A percentile compares a stretch with the other conserved stretches of the same genome.
These are phyloP conservation scores for Eremophila alpestris DNA, from an alignment of 2,797 vertebrate species.

Conservation along the genomic window DNA sequence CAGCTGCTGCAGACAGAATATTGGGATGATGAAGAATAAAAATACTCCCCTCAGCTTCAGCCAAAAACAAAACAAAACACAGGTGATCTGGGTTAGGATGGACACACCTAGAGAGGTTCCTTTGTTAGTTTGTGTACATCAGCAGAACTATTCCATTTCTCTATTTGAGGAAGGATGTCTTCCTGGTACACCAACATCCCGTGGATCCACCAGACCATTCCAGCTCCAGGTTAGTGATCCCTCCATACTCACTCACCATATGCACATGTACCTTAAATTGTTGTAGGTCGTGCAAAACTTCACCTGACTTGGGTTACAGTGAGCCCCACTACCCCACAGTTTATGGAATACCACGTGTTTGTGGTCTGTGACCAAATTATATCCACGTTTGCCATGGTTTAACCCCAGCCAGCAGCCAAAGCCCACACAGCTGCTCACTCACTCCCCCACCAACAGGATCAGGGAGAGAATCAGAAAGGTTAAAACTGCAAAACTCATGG, in stretches of 20 bases:
- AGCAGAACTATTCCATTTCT: neutral
- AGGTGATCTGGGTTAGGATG: neutral
- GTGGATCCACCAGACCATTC: neutral
- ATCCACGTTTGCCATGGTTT: neutral
- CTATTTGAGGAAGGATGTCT: neutral
- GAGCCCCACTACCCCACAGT: neutral
- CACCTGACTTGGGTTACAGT: neutral
- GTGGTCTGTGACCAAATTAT: neutral
- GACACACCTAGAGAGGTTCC: neutral
- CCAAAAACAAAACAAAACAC: neutral
- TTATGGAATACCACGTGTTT: neutral
- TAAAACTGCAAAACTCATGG: neutral
- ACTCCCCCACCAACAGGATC: rapidly evolving
- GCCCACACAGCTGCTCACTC: rapidly evolving
- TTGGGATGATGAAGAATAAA: neutral
- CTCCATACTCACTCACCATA: neutral
- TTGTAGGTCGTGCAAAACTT: neutral
- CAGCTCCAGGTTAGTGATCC: neutral
- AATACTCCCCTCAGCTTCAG: neutral
- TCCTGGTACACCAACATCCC: neutral
- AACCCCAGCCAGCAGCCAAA: neutral
- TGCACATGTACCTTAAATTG: neutral
- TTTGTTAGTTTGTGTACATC: neutral
- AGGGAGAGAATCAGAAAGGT: neutral
- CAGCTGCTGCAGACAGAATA: neutral